phyloP scores from a whole-genome alignment of 64 coral and sea anemone species.

The Orbicella faveolata region DNA sequence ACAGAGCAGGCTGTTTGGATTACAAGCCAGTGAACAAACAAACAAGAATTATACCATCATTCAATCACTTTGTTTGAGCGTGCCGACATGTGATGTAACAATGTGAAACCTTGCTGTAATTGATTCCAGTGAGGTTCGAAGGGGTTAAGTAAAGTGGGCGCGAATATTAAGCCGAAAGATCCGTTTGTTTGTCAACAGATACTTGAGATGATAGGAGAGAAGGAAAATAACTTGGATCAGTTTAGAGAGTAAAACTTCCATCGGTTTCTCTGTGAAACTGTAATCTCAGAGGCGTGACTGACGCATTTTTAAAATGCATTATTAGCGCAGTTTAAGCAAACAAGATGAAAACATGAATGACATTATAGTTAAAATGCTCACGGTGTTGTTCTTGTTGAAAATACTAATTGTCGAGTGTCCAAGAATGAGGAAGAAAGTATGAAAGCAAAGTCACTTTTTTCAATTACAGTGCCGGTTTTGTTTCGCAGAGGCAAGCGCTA shows the following conservation, averaged over 20 bases:
- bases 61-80: not conserved
- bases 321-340: conserved; percentile 18
- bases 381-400: not conserved
- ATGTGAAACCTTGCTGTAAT: not conserved
- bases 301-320: not conserved
- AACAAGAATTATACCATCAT: not conserved
- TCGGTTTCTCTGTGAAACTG: not conserved
- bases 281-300: conserved; percentile 12
- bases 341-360: not conserved
- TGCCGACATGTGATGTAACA: conserved; percentile 2
- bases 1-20: conserved; percentile 1
- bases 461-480: not conserved
- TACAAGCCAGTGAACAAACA: conserved; percentile 8
- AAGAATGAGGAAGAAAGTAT: not conserved
- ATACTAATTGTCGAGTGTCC: not conserved
- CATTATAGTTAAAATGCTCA: not conserved
- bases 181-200: not conserved
- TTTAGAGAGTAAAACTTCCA: not conserved
- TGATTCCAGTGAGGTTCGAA: not conserved
- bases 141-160: not conserved
- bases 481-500: not conserved
- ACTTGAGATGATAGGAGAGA: not conserved
- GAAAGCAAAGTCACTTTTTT: not conserved
- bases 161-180: not conserved
- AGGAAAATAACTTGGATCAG: not conserved